Conservation (phyloP, 2,113 vertebrate species). For the Plotosus lineatus region DNA sequence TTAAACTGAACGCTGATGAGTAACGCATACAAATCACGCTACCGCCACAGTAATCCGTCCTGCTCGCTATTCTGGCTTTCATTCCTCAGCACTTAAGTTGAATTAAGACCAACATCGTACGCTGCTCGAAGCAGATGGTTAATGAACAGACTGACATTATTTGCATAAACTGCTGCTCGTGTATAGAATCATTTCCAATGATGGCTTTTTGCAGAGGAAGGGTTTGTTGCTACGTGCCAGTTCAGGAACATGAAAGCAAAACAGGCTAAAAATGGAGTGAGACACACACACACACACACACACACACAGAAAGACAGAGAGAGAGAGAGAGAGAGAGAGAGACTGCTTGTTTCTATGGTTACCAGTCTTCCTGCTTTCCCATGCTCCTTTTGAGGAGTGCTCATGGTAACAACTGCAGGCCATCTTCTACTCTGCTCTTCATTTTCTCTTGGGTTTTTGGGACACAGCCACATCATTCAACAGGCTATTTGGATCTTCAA, state of each 20-base stretch:
- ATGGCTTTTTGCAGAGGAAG: not conserved
- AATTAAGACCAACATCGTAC: not conserved
- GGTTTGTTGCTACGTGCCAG: slow-evolving; percentile 60
- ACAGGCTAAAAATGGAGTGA: slow-evolving; percentile 52
- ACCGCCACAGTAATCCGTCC: not conserved
- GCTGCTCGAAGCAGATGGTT: not conserved
- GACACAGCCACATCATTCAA: slow-evolving; percentile 10
- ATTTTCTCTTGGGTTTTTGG: slow-evolving; percentile 9
- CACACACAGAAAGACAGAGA: not conserved
- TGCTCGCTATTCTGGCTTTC: not conserved
- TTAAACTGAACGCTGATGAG: not conserved
- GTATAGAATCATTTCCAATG: not conserved
- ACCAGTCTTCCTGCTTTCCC: slow-evolving; percentile 54
- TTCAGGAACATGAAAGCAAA: slow-evolving; percentile 63
- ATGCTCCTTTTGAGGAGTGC: slow-evolving; percentile 25
- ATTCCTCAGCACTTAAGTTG: not conserved
- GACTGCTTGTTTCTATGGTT: slow-evolving; percentile 73
- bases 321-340: slow-evolving; percentile 43
- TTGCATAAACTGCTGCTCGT: not conserved
- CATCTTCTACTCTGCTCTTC: slow-evolving; percentile 15
- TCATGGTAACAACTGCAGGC: not conserved
- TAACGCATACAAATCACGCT: slow-evolving; percentile 1
- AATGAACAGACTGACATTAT: not conserved
- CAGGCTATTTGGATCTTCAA: not conserved
- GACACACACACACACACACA: slow-evolving; percentile 28